These are phyloP conservation scores for Tupiocoris notatus DNA, from an alignment of 2,888 invertebrate genomes.

Conservation along the genomic window DNA sequence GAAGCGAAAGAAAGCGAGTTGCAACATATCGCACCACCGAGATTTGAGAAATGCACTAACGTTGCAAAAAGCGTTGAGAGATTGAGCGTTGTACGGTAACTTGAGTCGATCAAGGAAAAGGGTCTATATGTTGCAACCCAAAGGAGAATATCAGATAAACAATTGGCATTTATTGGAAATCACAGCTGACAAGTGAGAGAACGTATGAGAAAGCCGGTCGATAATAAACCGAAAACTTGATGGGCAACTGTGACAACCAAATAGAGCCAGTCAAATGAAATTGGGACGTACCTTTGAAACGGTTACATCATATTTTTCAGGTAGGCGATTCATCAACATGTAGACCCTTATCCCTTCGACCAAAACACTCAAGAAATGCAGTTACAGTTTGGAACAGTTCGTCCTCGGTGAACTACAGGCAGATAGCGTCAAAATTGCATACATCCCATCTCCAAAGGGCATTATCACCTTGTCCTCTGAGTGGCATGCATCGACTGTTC, in stretches of 20 bases:
- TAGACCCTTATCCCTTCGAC: constrained; percentile 45
- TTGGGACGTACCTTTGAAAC: constrained; percentile 27
- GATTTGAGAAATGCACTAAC: constrained; percentile 19
- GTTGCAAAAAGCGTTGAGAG: not conserved
- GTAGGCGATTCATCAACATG: constrained; percentile 43
- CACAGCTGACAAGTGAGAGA: constrained; percentile 3
- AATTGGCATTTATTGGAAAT: not conserved
- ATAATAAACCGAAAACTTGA: constrained; percentile 1
- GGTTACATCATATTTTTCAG: constrained; percentile 24
- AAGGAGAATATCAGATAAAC: not conserved
- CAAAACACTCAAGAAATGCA: constrained; percentile 15
- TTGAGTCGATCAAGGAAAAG: constrained; percentile 20
- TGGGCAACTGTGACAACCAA: constrained; percentile 20
- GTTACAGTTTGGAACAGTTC: not conserved
- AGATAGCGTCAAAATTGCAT: not conserved
- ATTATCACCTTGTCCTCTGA: not conserved
- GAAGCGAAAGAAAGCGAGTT: constrained; percentile 35
- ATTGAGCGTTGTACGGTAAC: not conserved
- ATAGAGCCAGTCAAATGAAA: constrained; percentile 27
- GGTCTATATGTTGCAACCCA: constrained; percentile 48
- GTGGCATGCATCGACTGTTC: not conserved
- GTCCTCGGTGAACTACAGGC: not conserved
- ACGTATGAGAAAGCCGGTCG: not conserved
- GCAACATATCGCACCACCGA: constrained; percentile 45
- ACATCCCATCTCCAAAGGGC: not conserved